Evolutionary conservation across 1,140 invertebrate species (phyloP).

Genomic region (Berghia stephanieae): DNA sequence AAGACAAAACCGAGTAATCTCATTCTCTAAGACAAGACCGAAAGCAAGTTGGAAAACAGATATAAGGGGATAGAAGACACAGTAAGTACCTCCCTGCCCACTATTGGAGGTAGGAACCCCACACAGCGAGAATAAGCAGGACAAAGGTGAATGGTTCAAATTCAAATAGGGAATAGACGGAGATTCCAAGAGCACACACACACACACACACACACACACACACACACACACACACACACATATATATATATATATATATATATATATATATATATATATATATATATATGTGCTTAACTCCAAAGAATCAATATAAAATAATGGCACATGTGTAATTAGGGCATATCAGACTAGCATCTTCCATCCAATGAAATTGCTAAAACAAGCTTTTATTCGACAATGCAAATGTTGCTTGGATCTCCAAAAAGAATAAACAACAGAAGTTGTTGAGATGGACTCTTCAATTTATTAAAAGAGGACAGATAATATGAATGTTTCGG

Average conservation of each 20-base stretch:
- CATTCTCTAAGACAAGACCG: conserved; percentile 8
- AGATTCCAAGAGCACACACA: background rate
- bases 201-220: conserved; percentile 2
- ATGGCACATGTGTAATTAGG: background rate
- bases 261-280: conserved; percentile 3
- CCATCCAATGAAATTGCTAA: background rate
- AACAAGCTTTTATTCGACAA: background rate
- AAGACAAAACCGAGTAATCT: no score
- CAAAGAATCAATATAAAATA: background rate
- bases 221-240: background rate
- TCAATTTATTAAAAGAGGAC: no score
- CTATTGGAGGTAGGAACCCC: background rate
- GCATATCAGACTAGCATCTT: background rate
- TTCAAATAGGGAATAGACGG: background rate
- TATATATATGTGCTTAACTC: no score
- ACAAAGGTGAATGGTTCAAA: background rate
- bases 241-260: background rate
- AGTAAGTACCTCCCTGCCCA: background rate
- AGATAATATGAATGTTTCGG: no score
- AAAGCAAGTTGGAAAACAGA: no score
- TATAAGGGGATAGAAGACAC: no score
- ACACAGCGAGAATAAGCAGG: background rate
- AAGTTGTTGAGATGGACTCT: no score
- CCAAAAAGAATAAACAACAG: no score
- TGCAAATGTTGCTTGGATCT: background rate